phyloP scores from a whole-genome alignment of 2,888 invertebrate species.

The Pemphredon lugubris region DNA sequence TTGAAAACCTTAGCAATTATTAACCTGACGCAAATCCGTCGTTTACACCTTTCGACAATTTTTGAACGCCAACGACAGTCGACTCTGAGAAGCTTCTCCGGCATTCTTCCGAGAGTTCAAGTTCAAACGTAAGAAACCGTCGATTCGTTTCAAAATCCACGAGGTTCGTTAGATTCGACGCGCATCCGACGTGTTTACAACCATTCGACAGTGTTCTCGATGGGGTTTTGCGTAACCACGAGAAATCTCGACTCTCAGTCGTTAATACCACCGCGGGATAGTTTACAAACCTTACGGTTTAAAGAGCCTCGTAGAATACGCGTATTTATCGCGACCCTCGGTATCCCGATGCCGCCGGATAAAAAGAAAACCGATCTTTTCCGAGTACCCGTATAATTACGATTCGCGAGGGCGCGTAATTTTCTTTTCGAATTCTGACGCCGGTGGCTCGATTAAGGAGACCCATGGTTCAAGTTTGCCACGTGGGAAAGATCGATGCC shows the following conservation, averaged over 20 bases:
- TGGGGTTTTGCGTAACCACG: constrained; percentile 26
- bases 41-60: too few species aligned
- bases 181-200: constrained; percentile 18
- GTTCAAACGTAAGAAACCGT: neutral
- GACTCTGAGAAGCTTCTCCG: too few species aligned
- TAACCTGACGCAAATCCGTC: too few species aligned
- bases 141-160: constrained; percentile 2
- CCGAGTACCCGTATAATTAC: constrained; percentile 14
- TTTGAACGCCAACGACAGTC: too few species aligned
- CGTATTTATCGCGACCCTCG: constrained; percentile 52
- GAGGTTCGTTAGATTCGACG: constrained; percentile 5
- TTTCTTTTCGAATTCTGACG: constrained; percentile 24
- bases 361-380: neutral
- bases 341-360: constrained; percentile 11
- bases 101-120: too few species aligned
- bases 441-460: neutral
- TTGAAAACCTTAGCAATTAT: too few species aligned
- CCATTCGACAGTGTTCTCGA: constrained; percentile 5
- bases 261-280: constrained; percentile 30
- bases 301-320: constrained; percentile 38
- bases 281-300: constrained; percentile 40
- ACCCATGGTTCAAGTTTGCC: neutral
- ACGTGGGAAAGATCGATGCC: neutral
- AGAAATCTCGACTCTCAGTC: constrained; percentile 17
- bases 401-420: constrained; percentile 20